Evolutionary conservation across 2,113 vertebrate genomes (phyloP), one percentile per base, ranked within the genome.

Genomic region (Madoqua kirkii): DNA sequence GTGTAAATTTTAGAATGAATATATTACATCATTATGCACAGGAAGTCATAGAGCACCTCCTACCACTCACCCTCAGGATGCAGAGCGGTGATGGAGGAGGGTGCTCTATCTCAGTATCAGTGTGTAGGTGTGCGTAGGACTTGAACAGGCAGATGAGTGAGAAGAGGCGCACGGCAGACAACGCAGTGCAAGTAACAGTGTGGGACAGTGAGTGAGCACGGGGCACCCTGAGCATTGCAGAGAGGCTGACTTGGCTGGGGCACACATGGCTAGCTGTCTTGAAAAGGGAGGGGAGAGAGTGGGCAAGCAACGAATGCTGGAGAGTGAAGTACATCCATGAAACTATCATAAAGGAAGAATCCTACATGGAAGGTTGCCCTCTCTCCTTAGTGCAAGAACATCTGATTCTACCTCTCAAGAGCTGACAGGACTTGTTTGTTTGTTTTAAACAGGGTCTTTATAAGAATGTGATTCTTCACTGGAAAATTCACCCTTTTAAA

Each of bases 221-320:
- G 14, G 19, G 2, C 21, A 3, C 59, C 16, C 3, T 3, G 2
- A 82, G 9, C 25, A 19, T 15, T 27, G 6, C 4, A 74, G 29
- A n/a, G 31, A 43, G 25, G 3, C 31, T 13, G 36, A 36, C 7
- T 6, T 62, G 48, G 48, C 4, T 19, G 83, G 7, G 23, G 16
- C 3, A 36, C 15, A 71, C 67, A 40, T 1, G 16, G 16, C 31
- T 33, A 29, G 6, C 19, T 59, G 10, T 52, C 40, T 60, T 91
- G 79, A 11, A 64, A 89, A 57, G 31, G 50, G 5, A 85, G 8
- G 10, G 64, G 27, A 86, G 91, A n/a, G 1, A 27, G n/a, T 55
- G 55, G n/a, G 19, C 7, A 48, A 76, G 8, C 50, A 83, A 25
- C 15, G 15, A 91, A 36, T 55, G 45, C 25, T 40, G 36, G 15